Base-by-base conservation (phyloP, 1,140 invertebrate genomes). In the Potamilus streckersoni region DNA sequence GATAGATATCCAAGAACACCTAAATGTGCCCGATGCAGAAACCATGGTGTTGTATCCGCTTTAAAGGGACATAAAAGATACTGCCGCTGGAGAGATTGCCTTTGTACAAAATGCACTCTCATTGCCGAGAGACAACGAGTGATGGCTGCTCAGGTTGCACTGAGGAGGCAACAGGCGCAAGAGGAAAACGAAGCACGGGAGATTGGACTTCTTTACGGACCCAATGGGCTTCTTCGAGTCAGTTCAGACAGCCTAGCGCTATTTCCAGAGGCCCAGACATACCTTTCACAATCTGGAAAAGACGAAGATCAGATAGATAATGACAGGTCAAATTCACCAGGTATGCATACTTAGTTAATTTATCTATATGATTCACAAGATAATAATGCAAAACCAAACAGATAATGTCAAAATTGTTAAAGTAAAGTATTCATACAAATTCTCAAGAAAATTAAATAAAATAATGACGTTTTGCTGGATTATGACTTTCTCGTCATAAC, bases 101-200 rank as follows among this genome's bases (percentile, higher is more conserved):
- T 85, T 15, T 89, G 98, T 91, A 96, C 96, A 62, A 99, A 99
- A 91, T 99, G 98, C 88, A 96, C 96, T 27, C 92, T 98, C 16
- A 98, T 98, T 73, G 96, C 97, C 65, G 96, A 98, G 89, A 89
- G 97, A 61, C 97, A 98, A 87, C 90, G 96, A n/a, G 97, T 98
- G 16, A 98, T 98, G 97, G 97, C 97, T 0, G 96, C 97, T 70
- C 97, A 98, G 93, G 87, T 89, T n/a, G 87, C 87, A 14, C 80
- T 89, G 20, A 71, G 87, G 15, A 68, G 87, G 56, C 87, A 91
- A 79, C 91, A 92, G 78, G 92, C 91, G 20, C 92, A 99, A 89
- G 98, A 99, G 89, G 98, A 99, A 89, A 98, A 96, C 89, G 97
- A 99, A 90, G 97, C 97, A 3, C 92, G 96, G 78, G 97, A 99